These are phyloP conservation scores for Bacillus rossius DNA, from an alignment of 1,140 invertebrate species.

Conservation along the genomic window DNA sequence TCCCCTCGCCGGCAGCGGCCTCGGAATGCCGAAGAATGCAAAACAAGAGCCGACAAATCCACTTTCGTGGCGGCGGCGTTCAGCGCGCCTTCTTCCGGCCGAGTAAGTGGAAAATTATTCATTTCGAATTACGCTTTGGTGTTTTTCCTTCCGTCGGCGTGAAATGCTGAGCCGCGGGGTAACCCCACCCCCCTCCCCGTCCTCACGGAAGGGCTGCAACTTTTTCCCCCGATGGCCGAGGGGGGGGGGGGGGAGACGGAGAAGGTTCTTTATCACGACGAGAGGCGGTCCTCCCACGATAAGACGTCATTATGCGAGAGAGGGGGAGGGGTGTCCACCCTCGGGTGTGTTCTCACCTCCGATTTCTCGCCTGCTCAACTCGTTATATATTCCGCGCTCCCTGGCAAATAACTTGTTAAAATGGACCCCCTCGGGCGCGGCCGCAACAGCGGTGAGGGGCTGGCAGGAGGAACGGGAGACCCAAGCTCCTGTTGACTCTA, in stretches of 20 bases:
- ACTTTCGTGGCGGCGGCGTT: too few relatives aligned
- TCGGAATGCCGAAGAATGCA: too few relatives aligned
- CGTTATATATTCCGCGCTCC: conserved; percentile 12
- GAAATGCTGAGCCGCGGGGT: too few relatives aligned
- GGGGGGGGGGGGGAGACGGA: not conserved
- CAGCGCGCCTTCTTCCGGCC: too few relatives aligned
- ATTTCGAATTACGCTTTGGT: too few relatives aligned
- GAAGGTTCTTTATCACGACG: not conserved
- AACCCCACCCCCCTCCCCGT: not conserved
- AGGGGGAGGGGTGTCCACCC: too few relatives aligned
- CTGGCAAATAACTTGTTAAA: conserved; percentile 15
- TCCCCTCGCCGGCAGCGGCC: too few relatives aligned
- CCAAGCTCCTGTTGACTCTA: conserved; percentile 12
- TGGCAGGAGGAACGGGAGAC: not conserved
- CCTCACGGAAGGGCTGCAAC: not conserved
- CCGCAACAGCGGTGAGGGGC: too few relatives aligned
- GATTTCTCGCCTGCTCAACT: not conserved
- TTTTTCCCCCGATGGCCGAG: not conserved
- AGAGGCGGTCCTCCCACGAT: not conserved
- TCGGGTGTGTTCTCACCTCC: not conserved
- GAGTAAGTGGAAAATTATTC: too few relatives aligned
- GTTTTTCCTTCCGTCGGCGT: too few relatives aligned
- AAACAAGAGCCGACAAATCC: too few relatives aligned
- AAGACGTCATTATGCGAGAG: not conserved
- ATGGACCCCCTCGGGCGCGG: not conserved